Evolutionary conservation across 2,113 vertebrate species (phyloP).

Genomic region (Oreochromis tanganicae): DNA sequence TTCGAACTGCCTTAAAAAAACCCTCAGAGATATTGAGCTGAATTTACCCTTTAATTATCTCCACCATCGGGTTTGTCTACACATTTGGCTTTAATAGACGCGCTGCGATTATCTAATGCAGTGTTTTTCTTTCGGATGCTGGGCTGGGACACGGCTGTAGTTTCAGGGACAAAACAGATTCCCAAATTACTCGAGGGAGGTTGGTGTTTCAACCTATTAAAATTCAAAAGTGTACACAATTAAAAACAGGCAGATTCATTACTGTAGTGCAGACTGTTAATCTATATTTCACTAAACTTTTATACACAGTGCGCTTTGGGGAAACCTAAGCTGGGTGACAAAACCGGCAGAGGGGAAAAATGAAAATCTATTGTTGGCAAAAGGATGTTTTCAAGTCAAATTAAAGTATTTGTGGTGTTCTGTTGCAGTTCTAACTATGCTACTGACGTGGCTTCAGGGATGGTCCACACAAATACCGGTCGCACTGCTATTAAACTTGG

Average conservation of each 20-base stretch:
- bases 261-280: not conserved
- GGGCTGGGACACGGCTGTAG: not conserved
- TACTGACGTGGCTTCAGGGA: not conserved
- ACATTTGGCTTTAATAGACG: slow-evolving; percentile 8
- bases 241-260: not conserved
- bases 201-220: not conserved
- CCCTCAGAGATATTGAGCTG: not conserved
- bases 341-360: not conserved
- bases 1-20: not conserved
- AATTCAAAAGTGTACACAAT: not conserved
- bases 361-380: not conserved
- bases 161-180: not conserved
- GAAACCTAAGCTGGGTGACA: not conserved
- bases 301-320: not conserved
- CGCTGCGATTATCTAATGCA: not conserved
- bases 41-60: slow-evolving; percentile 16
- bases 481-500: not conserved
- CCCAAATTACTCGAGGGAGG: not conserved
- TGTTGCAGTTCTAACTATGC: not conserved
- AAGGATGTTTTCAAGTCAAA: not conserved
- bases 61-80: not conserved
- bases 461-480: not conserved
- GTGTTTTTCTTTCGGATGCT: not conserved
- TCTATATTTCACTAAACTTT: not conserved
- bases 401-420: not conserved